Conservation (phyloP, 1,140 invertebrate genomes). For the Micrasema longulum region DNA sequence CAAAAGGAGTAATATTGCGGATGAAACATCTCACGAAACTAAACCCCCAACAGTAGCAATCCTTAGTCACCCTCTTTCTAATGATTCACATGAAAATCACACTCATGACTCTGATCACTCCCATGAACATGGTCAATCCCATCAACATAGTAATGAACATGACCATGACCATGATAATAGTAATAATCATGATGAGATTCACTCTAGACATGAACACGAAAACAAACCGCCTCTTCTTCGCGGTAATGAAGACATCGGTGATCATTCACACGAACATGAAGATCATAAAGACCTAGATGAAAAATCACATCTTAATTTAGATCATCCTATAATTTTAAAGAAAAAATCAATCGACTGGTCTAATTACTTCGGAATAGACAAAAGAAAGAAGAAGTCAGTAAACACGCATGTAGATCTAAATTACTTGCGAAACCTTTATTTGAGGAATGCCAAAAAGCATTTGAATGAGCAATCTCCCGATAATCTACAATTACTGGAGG, state of each 20-base stretch:
- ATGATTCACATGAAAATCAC: constrained; percentile 58
- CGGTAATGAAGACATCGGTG: constrained; percentile 63
- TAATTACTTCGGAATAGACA: constrained; percentile 85
- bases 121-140: constrained; percentile 57
- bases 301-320: constrained; percentile 61
- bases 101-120: constrained; percentile 34
- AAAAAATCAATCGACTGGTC: constrained; percentile 89
- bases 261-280: constrained; percentile 57
- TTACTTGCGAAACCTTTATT: constrained; percentile 28
- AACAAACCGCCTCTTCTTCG: constrained; percentile 45
- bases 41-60: constrained; percentile 60
- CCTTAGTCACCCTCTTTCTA: constrained; percentile 55
- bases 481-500: constrained; percentile 18
- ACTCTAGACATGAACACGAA: constrained; percentile 55
- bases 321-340: constrained; percentile 70
- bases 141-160: constrained; percentile 58
- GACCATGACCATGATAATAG: constrained; percentile 58
- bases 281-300: constrained; percentile 59
- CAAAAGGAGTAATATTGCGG: constrained; percentile 62
- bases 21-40: constrained; percentile 59
- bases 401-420: constrained; percentile 30
- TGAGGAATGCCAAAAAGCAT: constrained; percentile 39
- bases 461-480: constrained; percentile 27
- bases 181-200: constrained; percentile 57
- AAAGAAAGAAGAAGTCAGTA: constrained; percentile 76